Evolutionary conservation across 2,113 vertebrate genomes (phyloP).

Genomic region (Nerophis ophidion): DNA sequence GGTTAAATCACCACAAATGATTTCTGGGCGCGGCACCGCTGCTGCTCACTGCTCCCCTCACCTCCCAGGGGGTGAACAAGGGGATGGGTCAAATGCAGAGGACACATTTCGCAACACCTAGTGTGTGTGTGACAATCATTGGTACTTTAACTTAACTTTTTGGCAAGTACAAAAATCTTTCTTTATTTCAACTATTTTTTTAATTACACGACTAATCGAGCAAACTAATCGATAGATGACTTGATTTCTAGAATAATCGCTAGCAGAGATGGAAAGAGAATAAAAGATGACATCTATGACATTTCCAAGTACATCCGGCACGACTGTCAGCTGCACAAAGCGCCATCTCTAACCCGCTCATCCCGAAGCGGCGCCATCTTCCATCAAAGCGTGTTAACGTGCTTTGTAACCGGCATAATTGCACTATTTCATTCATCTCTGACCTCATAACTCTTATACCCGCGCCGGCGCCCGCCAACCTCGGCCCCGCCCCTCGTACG

Average conservation of each 20-base stretch:
- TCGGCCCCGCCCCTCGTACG: conserved; percentile 52
- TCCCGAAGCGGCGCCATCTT: conserved; percentile 29
- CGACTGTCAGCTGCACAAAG: conserved; percentile 16
- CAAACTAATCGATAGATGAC: too few species aligned
- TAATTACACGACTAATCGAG: too few species aligned
- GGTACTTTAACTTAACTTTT: too few species aligned
- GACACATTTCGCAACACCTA: too few species aligned
- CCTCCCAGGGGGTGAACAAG: too few species aligned
- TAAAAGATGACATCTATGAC: conserved; percentile 66
- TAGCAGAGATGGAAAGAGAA: conserved; percentile 50
- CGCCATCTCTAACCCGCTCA: conserved; percentile 27
- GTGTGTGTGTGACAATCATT: too few species aligned
- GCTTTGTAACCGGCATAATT: conserved; percentile 63
- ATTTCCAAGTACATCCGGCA: conserved; percentile 53
- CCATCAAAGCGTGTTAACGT: conserved; percentile 54
- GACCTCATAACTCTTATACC: conserved; percentile 60
- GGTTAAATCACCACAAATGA: too few species aligned
- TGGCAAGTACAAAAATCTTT: too few species aligned
- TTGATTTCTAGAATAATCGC: neutral
- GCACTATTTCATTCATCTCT: conserved; percentile 66
- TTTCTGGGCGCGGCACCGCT: too few species aligned
- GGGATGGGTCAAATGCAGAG: too few species aligned
- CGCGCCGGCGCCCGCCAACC: conserved; percentile 40
- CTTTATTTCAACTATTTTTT: too few species aligned
- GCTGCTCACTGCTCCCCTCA: too few species aligned